These are phyloP conservation scores for Pedionomus torquatus DNA, from an alignment of 2,113 vertebrate species.

Conservation along the genomic window DNA sequence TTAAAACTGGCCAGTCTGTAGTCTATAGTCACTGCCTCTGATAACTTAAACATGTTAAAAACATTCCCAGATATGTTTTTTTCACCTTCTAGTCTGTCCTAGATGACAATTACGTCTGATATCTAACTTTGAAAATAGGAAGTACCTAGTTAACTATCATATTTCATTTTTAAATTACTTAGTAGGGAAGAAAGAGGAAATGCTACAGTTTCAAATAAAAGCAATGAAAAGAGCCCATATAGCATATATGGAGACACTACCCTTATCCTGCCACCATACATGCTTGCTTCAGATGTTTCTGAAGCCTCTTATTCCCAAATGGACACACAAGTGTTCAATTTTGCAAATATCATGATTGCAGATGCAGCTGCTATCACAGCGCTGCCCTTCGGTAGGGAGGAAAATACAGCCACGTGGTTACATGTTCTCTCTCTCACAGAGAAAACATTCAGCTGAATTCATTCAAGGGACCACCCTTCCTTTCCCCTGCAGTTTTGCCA, in stretches of 20 bases:
- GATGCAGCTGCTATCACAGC: slow-evolving; percentile 6
- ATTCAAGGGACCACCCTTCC: not conserved
- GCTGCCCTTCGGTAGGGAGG: not conserved
- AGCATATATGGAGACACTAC: not conserved
- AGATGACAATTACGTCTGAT: not conserved
- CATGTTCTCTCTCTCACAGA: not conserved
- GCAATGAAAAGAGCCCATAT: not conserved
- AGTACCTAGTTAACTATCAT: slow-evolving; percentile 13
- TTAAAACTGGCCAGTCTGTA: not conserved
- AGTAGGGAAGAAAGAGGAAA: slow-evolving; percentile 20
- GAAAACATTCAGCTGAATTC: not conserved
- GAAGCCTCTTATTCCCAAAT: slow-evolving; percentile 16
- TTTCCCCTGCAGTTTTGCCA: not conserved
- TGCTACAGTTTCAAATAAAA: not conserved
- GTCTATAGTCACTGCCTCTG: not conserved
- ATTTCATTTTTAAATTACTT: slow-evolving; percentile 23
- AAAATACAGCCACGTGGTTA: not conserved
- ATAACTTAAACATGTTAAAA: not conserved
- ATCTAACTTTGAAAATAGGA: not conserved
- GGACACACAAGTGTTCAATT: slow-evolving; percentile 21
- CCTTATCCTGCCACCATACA: not conserved
- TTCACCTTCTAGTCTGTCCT: not conserved
- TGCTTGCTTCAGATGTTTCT: not conserved
- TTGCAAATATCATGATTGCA: slow-evolving; percentile 2
- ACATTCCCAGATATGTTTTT: not conserved